These are phyloP conservation scores for Strix uralensis DNA, from an alignment of 2,113 vertebrate species.

Conservation along the genomic window DNA sequence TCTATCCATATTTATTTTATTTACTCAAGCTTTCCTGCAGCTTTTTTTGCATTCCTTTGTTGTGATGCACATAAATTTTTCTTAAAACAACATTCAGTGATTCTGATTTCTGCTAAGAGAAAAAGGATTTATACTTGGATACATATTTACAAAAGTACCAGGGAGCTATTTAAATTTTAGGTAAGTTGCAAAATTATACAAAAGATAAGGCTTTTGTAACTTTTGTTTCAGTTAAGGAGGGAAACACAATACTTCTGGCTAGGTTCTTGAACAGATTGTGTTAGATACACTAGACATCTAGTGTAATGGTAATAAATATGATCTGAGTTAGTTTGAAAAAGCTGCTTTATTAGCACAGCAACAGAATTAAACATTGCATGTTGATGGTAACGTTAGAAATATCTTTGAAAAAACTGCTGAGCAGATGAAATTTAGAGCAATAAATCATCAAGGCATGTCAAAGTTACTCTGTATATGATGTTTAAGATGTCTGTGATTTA, in stretches of 20 bases:
- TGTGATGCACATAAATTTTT: conserved; percentile 44
- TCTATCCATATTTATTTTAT: conserved; percentile 54
- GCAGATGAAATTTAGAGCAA: conserved; percentile 37
- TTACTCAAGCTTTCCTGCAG: conserved; percentile 41
- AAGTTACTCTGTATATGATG: not conserved
- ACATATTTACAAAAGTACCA: not conserved
- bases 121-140: not conserved
- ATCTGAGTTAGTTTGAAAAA: conserved; percentile 30
- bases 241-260: not conserved
- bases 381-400: conserved; percentile 49
- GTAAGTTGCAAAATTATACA: not conserved
- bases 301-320: not conserved
- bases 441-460: conserved; percentile 24
- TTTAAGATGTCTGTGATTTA: conserved; percentile 35
- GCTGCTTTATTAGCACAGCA: conserved; percentile 46
- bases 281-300: not conserved
- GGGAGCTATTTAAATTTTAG: not conserved
- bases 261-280: conserved; percentile 2
- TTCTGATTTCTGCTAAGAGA: conserved; percentile 27
- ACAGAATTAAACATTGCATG: not conserved
- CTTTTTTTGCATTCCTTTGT: conserved; percentile 75
- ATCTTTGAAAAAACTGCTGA: conserved; percentile 10
- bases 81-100: not conserved
- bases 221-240: not conserved
- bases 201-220: not conserved